Conservation (phyloP, 2,797 vertebrate species). For the Peromyscus aztecus region DNA sequence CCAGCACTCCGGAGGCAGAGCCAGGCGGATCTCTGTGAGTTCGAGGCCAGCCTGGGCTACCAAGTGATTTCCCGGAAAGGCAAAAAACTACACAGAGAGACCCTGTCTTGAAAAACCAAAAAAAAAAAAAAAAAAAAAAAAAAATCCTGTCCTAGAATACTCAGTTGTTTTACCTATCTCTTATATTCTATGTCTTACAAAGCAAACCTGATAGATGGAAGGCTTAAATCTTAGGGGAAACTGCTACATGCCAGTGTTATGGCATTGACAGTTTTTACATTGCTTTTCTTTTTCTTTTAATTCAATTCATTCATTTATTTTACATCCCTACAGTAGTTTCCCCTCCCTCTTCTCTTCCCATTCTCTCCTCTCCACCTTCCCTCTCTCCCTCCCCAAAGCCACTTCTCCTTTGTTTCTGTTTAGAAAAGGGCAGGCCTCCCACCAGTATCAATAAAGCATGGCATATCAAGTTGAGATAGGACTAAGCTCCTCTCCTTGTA, state of each 20-base stretch:
- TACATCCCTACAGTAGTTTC: too few relatives aligned
- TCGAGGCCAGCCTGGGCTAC: too few relatives aligned
- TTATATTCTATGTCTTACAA: background rate
- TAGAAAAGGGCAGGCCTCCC: background rate
- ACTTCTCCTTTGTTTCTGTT: background rate
- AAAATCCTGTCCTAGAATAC: background rate
- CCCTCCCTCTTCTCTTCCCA: background rate
- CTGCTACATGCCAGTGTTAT: too few relatives aligned
- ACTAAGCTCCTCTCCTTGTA: background rate
- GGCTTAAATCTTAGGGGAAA: background rate
- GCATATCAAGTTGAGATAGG: background rate
- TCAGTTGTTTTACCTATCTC: background rate
- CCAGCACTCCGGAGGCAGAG: too few relatives aligned
- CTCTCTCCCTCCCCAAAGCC: background rate
- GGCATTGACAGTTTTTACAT: background rate
- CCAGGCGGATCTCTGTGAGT: too few relatives aligned
- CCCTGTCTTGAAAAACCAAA: too few relatives aligned
- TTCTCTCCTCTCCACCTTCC: too few relatives aligned
- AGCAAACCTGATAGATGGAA: background rate
- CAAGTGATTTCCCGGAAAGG: too few relatives aligned
- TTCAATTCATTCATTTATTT: background rate
- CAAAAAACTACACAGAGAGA: too few relatives aligned
- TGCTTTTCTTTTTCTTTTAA: too few relatives aligned
- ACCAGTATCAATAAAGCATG: background rate
- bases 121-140: too few relatives aligned